Base-by-base conservation (phyloP, 1,140 invertebrate genomes). In the Yoshiicerus persimilis region DNA sequence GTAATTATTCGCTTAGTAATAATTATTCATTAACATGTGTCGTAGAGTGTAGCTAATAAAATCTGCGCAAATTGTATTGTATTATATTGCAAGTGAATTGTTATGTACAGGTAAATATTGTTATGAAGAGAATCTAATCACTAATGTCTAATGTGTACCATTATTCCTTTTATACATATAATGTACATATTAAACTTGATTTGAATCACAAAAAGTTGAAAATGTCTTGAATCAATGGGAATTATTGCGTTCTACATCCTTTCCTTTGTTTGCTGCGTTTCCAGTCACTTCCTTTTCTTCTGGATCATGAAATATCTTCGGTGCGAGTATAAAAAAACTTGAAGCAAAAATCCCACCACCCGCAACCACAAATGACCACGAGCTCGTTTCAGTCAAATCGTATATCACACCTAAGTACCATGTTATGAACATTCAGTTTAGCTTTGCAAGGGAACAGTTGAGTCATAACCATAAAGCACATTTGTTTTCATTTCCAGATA, bases 271-370 rank as follows among this genome's bases (percentile, higher is more conserved):
- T 20, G 27, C 64, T 6, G n/a, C 47, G 6, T 16, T 30, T 25
- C 6, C 30, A 80, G 30, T 36, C 38, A 8, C 34, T 80, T 38
- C 75, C 4, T 80, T 80, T 36, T 9, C 16, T 16, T 80, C 75
- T 34, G 34, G 34, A 80, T 80, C 75, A 80, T 80, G 75, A 38
- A 88, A 88, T 36, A 90, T 23, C 80, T 90, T 89, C 66, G 90
- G 90, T 30, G 89, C 88, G 13, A 91, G 85, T 34, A 91, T 89
- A 70, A 91, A 91, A 80, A 90, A 70, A 86, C 89, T 91, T 47
- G 90, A 91, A 34, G 87, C 41, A 62, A 91, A 86, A 41, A 91
- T 89, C 6, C 90, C 90, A 87, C 70, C 80, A 6, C 90, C 90
- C 66, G 90, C 90, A 36, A 90, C 87, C 34, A 87, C 11, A 56